Evolutionary conservation across 2,888 invertebrate genomes (phyloP).

Genomic region (Villa cingulata): DNA sequence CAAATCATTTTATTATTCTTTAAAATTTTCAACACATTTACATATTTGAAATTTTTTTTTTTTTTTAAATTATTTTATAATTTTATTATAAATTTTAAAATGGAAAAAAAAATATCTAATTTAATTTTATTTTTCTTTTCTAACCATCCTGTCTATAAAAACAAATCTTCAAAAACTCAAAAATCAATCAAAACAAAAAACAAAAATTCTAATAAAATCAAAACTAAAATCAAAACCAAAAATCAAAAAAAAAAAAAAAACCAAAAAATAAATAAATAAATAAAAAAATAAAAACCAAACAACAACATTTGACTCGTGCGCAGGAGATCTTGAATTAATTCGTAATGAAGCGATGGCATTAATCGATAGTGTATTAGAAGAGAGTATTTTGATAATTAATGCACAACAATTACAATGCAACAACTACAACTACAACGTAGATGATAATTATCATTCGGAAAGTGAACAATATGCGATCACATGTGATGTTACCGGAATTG

Average conservation of each 20-base stretch:
- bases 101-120: background rate
- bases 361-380: conserved; percentile 33
- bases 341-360: conserved; percentile 32
- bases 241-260: too few species aligned
- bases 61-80: too few species aligned
- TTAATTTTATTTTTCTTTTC: background rate
- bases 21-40: too few species aligned
- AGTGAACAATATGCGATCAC: conserved; percentile 36
- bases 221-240: too few species aligned
- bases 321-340: conserved; percentile 16
- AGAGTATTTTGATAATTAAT: conserved; percentile 30
- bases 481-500: conserved; percentile 31
- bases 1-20: too few species aligned
- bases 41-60: too few species aligned
- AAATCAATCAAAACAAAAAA: too few species aligned
- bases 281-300: background rate
- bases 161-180: too few species aligned
- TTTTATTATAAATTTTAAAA: too few species aligned
- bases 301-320: background rate
- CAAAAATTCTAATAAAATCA: too few species aligned
- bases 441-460: conserved; percentile 26
- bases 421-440: too few species aligned
- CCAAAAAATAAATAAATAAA: background rate
- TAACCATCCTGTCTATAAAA: background rate
- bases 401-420: conserved; percentile 21